Conservation (phyloP, 2,797 vertebrate genomes). For the Champsocephalus gunnari region DNA sequence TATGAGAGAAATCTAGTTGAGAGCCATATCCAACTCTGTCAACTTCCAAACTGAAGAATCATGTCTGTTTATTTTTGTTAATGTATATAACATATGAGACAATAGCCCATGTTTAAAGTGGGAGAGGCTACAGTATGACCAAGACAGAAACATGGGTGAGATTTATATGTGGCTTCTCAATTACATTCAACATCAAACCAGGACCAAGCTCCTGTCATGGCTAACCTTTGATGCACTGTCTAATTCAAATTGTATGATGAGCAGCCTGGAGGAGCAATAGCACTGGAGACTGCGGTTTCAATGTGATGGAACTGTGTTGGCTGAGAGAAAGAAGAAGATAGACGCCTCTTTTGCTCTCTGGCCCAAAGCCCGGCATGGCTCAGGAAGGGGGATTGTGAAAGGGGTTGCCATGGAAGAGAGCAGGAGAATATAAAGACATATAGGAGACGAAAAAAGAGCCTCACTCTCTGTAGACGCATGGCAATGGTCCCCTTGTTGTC, state of each 20-base stretch:
- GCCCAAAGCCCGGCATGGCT: slow-evolving; percentile 60
- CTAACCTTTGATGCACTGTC: neutral
- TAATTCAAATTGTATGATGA: slow-evolving; percentile 3
- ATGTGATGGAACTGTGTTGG: slow-evolving; percentile 50
- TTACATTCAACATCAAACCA: neutral
- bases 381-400: slow-evolving; percentile 60
- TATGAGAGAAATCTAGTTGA: slow-evolving; percentile 32
- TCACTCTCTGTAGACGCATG: slow-evolving; percentile 51
- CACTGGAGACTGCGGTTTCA: slow-evolving; percentile 31
- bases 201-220: slow-evolving; percentile 5
- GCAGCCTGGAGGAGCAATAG: slow-evolving; percentile 28
- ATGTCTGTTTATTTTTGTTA: neutral
- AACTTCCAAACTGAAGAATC: slow-evolving; percentile 1
- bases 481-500: slow-evolving; percentile 55
- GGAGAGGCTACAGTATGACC: neutral
- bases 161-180: neutral
- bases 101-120: neutral
- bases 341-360: slow-evolving; percentile 49
- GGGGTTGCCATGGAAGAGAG: slow-evolving; percentile 63
- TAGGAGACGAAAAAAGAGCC: slow-evolving; percentile 45
- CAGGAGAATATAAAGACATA: slow-evolving; percentile 37
- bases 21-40: slow-evolving; percentile 3
- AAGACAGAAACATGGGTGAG: neutral
- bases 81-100: neutral
- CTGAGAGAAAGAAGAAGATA: slow-evolving; percentile 37